These are phyloP conservation scores for Drosophila nr. perissopoda DNA, from an alignment of 2,888 invertebrate genomes.

Conservation along the genomic window DNA sequence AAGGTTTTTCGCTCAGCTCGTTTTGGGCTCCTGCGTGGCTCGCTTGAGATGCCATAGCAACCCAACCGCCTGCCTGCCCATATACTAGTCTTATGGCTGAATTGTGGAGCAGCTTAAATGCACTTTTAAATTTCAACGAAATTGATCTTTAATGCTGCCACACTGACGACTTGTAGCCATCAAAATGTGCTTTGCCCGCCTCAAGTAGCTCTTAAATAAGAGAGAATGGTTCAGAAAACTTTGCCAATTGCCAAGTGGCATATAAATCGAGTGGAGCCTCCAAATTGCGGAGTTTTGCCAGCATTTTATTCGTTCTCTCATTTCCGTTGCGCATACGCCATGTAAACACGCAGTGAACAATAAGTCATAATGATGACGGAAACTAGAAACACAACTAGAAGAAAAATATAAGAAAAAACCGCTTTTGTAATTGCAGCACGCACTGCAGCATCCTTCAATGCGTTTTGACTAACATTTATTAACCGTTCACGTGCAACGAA, in stretches of 20 bases:
- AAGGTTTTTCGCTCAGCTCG: constrained; percentile 66
- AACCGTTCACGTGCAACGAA: constrained; percentile 72
- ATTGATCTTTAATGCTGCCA: constrained; percentile 71
- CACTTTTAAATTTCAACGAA: constrained; percentile 71
- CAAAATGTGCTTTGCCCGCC: constrained; percentile 58
- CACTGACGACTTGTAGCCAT: constrained; percentile 62
- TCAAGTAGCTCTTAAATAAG: constrained; percentile 60
- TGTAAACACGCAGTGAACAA: constrained; percentile 68
- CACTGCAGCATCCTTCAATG: constrained; percentile 65
- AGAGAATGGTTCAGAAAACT: constrained; percentile 27
- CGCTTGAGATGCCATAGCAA: constrained; percentile 12
- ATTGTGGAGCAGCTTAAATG: constrained; percentile 58
- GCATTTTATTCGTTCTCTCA: constrained; percentile 24
- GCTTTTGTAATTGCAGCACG: constrained; percentile 66
- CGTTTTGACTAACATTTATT: constrained; percentile 72
- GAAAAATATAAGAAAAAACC: constrained; percentile 16
- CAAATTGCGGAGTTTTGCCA: constrained; percentile 29
- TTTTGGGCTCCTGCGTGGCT: constrained; percentile 32
- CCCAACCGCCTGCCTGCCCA: constrained; percentile 4
- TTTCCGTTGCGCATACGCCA: constrained; percentile 70
- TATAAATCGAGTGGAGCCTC: constrained; percentile 61
- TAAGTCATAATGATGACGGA: constrained; percentile 71
- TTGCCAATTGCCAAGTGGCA: constrained; percentile 51
- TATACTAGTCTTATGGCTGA: constrained; percentile 58
- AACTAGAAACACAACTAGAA: constrained; percentile 15